Conservation (phyloP, 2,113 vertebrate species). For the Erpornis zantholeuca region DNA sequence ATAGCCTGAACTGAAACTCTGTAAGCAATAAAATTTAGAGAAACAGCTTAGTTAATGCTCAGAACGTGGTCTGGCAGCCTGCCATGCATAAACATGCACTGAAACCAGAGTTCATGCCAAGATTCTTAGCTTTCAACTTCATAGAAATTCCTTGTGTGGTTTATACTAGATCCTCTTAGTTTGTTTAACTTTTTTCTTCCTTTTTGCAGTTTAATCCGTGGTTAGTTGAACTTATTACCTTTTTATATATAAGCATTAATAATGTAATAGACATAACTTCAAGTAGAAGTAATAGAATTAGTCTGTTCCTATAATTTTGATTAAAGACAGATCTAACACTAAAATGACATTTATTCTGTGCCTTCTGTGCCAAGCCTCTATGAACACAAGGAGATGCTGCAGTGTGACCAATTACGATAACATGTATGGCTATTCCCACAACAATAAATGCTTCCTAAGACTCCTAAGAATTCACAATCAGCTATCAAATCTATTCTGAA, state of each 20-base stretch:
- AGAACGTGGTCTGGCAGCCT: conserved; percentile 42
- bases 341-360: background rate
- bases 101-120: conserved; percentile 19
- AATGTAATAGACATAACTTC: conserved; percentile 10
- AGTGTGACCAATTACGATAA: background rate
- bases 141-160: background rate
- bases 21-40: conserved; percentile 22
- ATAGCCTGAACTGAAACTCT: conserved; percentile 2
- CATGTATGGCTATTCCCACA: background rate
- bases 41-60: conserved; percentile 43
- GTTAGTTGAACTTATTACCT: conserved; percentile 31
- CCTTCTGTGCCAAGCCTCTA: background rate
- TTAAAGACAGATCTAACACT: background rate
- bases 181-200: background rate
- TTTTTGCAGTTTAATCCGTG: conserved; percentile 7
- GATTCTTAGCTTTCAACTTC: background rate
- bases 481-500: background rate
- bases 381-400: background rate
- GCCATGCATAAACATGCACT: conserved; percentile 16
- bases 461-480: background rate
- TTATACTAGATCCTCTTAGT: background rate
- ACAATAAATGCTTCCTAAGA: background rate
- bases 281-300: conserved; percentile 31
- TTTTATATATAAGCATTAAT: conserved; percentile 42
- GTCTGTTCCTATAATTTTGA: background rate